Percentiles rank a stretch among this genome's conserved stretches.
Conservation (phyloP, 2,888 invertebrate species). For the Isotomurus palustris region DNA sequence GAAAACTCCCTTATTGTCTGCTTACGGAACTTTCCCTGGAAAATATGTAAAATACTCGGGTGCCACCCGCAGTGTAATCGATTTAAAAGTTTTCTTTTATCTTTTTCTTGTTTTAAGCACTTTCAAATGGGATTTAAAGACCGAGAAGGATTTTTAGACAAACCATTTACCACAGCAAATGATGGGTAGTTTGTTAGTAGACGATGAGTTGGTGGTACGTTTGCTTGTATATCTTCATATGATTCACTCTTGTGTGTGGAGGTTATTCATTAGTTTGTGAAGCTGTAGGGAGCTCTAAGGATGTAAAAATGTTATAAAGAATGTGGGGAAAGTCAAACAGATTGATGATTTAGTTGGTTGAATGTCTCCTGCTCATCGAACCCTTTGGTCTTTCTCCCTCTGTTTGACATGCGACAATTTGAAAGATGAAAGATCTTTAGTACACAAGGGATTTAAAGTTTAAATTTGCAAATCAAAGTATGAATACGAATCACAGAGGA, state of each 20-base stretch:
- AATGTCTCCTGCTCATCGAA: neutral
- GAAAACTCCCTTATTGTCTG: too few species aligned
- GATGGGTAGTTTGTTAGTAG: too few species aligned
- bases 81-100: too few species aligned
- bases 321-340: slow-evolving; percentile 4
- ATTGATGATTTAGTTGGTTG: slow-evolving; percentile 1
- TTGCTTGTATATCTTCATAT: neutral
- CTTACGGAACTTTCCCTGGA: too few species aligned
- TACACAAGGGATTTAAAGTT: slow-evolving; percentile 11
- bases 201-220: neutral
- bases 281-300: slow-evolving; percentile 1
- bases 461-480: slow-evolving; percentile 14
- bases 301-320: slow-evolving; percentile 11
- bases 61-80: too few species aligned
- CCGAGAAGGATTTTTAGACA: too few species aligned
- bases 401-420: slow-evolving; percentile 8
- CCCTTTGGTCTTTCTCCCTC: neutral
- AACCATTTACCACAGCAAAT: too few species aligned
- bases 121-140: too few species aligned
- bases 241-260: neutral
- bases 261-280: too few species aligned
- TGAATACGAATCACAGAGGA: slow-evolving; percentile 7
- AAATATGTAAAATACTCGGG: too few species aligned
- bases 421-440: slow-evolving; percentile 14
- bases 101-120: too few species aligned